phyloP scores from a whole-genome alignment of 1,140 invertebrate genomes.

The Drosophila sturtevanti region DNA sequence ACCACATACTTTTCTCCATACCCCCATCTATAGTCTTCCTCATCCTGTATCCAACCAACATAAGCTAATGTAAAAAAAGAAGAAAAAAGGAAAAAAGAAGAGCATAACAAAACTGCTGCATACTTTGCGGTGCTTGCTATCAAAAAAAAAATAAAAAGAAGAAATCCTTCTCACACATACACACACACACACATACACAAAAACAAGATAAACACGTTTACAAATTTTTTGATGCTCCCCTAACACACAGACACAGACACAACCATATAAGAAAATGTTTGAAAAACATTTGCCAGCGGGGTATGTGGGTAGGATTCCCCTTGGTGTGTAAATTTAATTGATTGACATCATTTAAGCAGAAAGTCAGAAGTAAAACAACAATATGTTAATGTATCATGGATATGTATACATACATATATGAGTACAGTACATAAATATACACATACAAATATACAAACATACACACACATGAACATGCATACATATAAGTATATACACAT shows the following conservation, averaged over 20 bases:
- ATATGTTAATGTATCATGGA: not conserved
- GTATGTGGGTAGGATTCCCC: constrained; percentile 9
- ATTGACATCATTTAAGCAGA: constrained; percentile 71
- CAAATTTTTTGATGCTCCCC: constrained; percentile 36
- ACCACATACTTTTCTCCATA: not conserved
- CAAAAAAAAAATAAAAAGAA: constrained; percentile 8
- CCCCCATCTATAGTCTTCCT: not conserved
- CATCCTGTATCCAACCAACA: not conserved
- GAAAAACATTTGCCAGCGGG: constrained; percentile 42
- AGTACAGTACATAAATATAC: too few relatives aligned
- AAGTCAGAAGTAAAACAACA: constrained; percentile 25
- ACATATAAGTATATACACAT: too few relatives aligned
- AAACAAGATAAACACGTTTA: constrained; percentile 58
- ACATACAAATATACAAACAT: not conserved
- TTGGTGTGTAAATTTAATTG: constrained; percentile 68
- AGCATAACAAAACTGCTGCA: constrained; percentile 29
- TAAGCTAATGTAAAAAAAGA: constrained; percentile 32
- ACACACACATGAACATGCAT: not conserved
- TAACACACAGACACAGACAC: constrained; percentile 12
- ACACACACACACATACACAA: not conserved
- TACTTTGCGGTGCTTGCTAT: constrained; percentile 43
- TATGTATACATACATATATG: not conserved
- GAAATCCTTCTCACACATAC: not conserved
- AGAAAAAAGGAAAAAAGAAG: not conserved
- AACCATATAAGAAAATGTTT: constrained; percentile 66